These are phyloP conservation scores for Drosophila nasuta DNA, from an alignment of 1,140 invertebrate species.

Conservation along the genomic window DNA sequence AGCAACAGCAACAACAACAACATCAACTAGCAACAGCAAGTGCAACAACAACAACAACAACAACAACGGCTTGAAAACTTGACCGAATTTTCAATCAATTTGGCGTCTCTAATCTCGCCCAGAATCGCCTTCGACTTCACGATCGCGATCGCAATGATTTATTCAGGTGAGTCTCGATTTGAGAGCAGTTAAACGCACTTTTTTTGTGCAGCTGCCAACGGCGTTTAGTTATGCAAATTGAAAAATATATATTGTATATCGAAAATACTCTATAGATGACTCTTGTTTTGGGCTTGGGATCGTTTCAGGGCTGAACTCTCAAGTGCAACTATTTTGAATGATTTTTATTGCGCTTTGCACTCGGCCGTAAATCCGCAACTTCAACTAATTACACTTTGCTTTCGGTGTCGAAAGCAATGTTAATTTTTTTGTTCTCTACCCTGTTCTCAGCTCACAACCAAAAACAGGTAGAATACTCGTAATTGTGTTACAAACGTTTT, in stretches of 20 bases:
- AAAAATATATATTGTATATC: conserved; percentile 10
- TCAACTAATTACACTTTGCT: conserved; percentile 57
- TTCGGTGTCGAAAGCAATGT: background rate
- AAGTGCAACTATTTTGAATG: conserved; percentile 44
- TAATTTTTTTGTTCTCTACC: conserved; percentile 6
- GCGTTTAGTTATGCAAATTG: conserved; percentile 58
- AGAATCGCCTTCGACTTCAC: conserved; percentile 48
- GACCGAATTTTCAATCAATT: conserved; percentile 72
- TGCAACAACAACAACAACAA: conserved; percentile 25
- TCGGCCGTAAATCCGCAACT: conserved; percentile 59
- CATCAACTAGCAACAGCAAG: conserved; percentile 13
- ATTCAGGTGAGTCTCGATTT: conserved; percentile 67
- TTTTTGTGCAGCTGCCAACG: conserved; percentile 15
- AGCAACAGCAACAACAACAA: conserved; percentile 17
- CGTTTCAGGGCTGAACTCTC: conserved; percentile 41
- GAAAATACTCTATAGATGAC: conserved; percentile 2
- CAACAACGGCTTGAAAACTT: conserved; percentile 48
- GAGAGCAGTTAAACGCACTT: conserved; percentile 46
- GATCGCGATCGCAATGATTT: conserved; percentile 72
- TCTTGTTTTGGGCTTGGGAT: conserved; percentile 25
- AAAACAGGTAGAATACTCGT: background rate
- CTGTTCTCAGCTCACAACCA: background rate
- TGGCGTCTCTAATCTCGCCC: conserved; percentile 69
- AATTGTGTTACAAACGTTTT: background rate
- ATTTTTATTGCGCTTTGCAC: conserved; percentile 36